A percentile compares a stretch with the other conserved stretches of the same genome.
Evolutionary conservation across 92 coral and sea anemone genomes (phyloP).

Genomic region (Micromussa lordhowensis): DNA sequence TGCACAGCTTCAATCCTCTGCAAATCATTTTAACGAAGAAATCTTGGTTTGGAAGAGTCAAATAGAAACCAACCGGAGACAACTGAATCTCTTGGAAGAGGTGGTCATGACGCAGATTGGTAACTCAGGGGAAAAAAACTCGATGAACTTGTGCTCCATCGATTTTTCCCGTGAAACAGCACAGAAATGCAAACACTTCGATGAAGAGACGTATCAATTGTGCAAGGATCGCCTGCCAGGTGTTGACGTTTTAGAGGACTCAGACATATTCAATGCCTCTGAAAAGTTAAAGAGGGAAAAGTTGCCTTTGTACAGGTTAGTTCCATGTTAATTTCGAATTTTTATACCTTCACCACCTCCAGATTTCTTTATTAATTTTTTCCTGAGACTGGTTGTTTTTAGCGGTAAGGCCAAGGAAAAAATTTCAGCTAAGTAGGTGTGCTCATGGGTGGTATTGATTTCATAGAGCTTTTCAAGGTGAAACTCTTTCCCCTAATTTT

Average conservation of each 20-base stretch:
- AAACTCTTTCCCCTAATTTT: no score
- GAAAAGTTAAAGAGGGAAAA: neutral
- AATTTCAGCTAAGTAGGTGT: no score
- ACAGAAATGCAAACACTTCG: constrained; percentile 22
- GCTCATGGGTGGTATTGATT: no score
- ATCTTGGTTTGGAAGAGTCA: constrained; percentile 57
- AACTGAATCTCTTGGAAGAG: constrained; percentile 45
- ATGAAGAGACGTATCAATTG: constrained; percentile 1
- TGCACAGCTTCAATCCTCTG: constrained; percentile 34
- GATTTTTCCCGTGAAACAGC: constrained; percentile 33
- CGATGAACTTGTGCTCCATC: constrained; percentile 46
- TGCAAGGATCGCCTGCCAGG: constrained; percentile 33
- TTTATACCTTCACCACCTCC: no score
- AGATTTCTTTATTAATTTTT: no score
- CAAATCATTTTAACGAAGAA: constrained; percentile 39
- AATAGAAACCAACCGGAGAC: constrained; percentile 23
- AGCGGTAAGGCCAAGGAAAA: no score
- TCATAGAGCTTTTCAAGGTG: no score
- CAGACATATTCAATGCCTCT: constrained; percentile 4
- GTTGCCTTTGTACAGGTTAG: constrained; percentile 40
- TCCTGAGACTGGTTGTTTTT: no score
- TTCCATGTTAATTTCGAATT: no score
- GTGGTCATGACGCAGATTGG: constrained; percentile 16
- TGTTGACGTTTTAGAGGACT: neutral
- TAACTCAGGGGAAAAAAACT: constrained; percentile 8